Base-by-base conservation (phyloP, 1,140 invertebrate species). In the Aethina tumida region DNA sequence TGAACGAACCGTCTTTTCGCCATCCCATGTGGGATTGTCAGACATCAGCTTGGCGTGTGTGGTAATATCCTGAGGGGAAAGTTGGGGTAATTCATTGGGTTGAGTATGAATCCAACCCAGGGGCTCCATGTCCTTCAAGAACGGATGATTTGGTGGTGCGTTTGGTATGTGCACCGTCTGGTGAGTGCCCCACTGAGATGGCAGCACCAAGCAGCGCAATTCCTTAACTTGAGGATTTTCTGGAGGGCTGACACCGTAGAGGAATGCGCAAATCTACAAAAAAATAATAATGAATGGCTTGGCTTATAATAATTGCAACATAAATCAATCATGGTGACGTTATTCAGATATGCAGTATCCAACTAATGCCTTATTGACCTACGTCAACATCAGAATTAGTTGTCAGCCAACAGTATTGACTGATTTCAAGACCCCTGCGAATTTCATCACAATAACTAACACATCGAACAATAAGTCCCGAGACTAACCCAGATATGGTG, bases 71-170 rank as follows among this genome's bases (percentile, higher is more conserved):
- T 97, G 94, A 0, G 97, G 96, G 2, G 95, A 97, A 1, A 99
- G 67, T 67, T 99, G 96, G 0, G 97, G 96, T 54, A 99, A 67
- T 65, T 99, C 97, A 66, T 99, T 99, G 0, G 96, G 96, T 59
- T 99, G 97, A 1, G 97, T 99, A 60, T 99, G 97, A 62, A 99
- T 97, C 96, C 96, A 99, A 9, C 95, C 95, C 3, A 96, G 69
- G 1, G 92, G 91, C 56, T 96, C 92, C 75, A 96, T 81, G 57
- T 92, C 88, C 57, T 91, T 91, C 0, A 99, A 72, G 60, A 95
- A 94, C 41, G 97, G 92, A 68, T 99, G 95, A 38, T 77, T 74
- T 0, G 96, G 95, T 40, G 97, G 68, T 27, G 81, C 73, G 39
- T 79, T 83, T 1, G 96, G 96, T 13, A 99, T 67, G 66, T 98